A percentile compares a stretch with the other conserved stretches of the same genome.
phyloP scores from a whole-genome alignment of 2,888 invertebrate genomes.

The Polydrusus pterygomalis region DNA sequence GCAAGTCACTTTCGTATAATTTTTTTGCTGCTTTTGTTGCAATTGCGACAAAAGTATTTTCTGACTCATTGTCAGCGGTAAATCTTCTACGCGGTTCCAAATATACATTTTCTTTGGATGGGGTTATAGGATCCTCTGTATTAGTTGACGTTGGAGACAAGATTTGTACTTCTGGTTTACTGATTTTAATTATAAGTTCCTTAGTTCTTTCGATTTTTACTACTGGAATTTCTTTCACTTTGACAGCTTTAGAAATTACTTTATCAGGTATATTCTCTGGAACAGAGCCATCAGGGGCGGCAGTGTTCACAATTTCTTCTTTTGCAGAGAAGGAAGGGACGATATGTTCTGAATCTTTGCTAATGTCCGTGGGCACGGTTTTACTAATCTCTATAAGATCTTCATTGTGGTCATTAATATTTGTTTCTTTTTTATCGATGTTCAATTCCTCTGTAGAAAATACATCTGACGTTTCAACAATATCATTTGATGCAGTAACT shows the following conservation, averaged over 20 bases:
- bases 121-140: slow-evolving; percentile 34
- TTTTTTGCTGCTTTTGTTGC: slow-evolving; percentile 65
- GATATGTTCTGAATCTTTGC: not conserved
- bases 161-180: slow-evolving; percentile 48
- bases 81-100: slow-evolving; percentile 18
- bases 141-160: slow-evolving; percentile 55
- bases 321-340: not conserved
- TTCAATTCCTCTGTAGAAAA: not conserved
- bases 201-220: not conserved
- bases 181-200: not conserved
- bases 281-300: not conserved
- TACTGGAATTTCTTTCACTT: not conserved
- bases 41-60: slow-evolving; percentile 21
- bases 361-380: not conserved
- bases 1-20: slow-evolving; percentile 61
- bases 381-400: not conserved
- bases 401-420: not conserved
- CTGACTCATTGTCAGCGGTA: slow-evolving; percentile 34
- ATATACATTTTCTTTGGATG: slow-evolving; percentile 31
- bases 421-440: not conserved
- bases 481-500: slow-evolving; percentile 36
- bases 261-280: not conserved
- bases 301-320: not conserved
- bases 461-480: slow-evolving; percentile 5
- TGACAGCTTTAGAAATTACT: not conserved